phyloP scores from a whole-genome alignment of 2,888 invertebrate genomes.

The Timema cristinae region DNA sequence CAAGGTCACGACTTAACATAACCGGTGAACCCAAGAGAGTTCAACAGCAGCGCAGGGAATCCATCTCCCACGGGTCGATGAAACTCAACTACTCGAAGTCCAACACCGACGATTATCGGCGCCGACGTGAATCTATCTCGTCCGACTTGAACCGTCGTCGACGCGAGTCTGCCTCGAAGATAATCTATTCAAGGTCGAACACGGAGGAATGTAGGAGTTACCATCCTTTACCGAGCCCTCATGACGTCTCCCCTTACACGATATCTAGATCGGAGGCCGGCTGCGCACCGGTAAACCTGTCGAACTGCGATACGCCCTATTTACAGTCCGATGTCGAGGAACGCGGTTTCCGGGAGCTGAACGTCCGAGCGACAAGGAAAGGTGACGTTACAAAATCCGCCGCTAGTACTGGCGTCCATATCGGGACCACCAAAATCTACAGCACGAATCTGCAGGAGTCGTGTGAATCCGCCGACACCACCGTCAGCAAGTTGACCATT shows the following conservation, averaged over 20 bases:
- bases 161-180: neutral
- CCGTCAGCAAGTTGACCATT: neutral
- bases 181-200: neutral
- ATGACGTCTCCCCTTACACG: neutral
- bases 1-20: neutral
- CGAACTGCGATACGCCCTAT: too few species aligned
- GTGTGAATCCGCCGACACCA: slow-evolving; percentile 5
- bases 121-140: slow-evolving; percentile 1
- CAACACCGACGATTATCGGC: slow-evolving; percentile 11
- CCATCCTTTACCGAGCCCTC: too few species aligned
- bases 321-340: neutral
- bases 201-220: neutral
- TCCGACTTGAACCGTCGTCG: neutral
- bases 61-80: neutral
- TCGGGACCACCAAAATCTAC: too few species aligned
- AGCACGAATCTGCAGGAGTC: neutral
- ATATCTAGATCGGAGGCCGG: neutral
- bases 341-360: slow-evolving; percentile 6
- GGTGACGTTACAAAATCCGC: too few species aligned
- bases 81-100: neutral
- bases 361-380: neutral
- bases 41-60: slow-evolving; percentile 2
- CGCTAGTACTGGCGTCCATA: too few species aligned
- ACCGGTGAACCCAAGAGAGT: neutral
- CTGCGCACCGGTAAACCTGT: too few species aligned